A percentile compares a stretch with the other conserved stretches of the same genome.
phyloP scores from a whole-genome alignment of 2,888 invertebrate species.

The Charanyca ferruginea region DNA sequence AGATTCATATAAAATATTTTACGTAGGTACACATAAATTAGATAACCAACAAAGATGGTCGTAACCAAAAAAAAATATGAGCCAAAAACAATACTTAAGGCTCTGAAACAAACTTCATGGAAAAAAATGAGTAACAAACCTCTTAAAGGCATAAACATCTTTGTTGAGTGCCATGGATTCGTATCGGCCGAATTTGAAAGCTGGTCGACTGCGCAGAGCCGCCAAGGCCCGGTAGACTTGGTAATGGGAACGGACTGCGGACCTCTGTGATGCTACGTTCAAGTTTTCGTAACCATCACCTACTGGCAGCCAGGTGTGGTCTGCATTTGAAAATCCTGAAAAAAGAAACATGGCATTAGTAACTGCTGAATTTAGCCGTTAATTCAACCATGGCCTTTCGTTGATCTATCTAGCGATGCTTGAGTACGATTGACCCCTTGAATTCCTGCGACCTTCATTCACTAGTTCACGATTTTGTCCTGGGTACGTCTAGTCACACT shows the following conservation, averaged over 20 bases:
- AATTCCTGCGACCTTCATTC: no score
- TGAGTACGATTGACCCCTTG: no score
- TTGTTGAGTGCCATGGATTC: constrained; percentile 87
- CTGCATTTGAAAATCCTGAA: constrained; percentile 91
- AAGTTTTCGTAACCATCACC: constrained; percentile 90
- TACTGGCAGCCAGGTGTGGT: constrained; percentile 93
- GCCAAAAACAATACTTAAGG: background rate
- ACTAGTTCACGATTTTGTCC: background rate
- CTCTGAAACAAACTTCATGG: background rate
- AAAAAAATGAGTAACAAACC: constrained; percentile 73
- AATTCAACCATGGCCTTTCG: no score
- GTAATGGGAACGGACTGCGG: constrained; percentile 89
- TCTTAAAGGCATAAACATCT: constrained; percentile 90
- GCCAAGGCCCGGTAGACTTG: constrained; percentile 89
- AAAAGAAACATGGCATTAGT: background rate
- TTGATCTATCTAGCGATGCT: no score
- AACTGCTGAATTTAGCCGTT: no score
- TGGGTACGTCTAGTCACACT: background rate
- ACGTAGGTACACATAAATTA: background rate
- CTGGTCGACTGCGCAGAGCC: constrained; percentile 88
- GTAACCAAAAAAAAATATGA: background rate
- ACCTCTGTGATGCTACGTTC: constrained; percentile 91
- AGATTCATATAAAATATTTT: rapidly evolving
- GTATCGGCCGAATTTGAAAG: constrained; percentile 89
- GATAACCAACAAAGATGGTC: background rate